These are phyloP conservation scores for Odiellus spinosus DNA, from an alignment of 2,888 invertebrate genomes.

Conservation along the genomic window DNA sequence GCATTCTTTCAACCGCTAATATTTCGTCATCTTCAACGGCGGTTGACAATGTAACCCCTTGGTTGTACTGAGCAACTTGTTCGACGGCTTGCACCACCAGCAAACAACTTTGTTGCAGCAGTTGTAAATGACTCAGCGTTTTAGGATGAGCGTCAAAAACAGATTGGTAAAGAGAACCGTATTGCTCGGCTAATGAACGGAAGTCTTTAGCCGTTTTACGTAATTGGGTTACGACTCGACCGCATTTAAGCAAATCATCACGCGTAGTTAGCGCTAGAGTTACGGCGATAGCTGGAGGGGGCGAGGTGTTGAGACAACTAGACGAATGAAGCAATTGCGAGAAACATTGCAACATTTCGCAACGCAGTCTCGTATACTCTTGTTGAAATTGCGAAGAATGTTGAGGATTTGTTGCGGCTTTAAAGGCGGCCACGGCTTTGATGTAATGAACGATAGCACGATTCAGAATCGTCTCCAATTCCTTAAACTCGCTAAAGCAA, in stretches of 20 bases:
- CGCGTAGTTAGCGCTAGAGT: conserved; percentile 50
- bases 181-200: conserved; percentile 51
- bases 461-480: conserved; percentile 33
- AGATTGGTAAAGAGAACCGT: conserved; percentile 59
- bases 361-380: conserved; percentile 57
- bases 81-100: conserved; percentile 59
- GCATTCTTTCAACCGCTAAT: conserved; percentile 10
- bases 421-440: conserved; percentile 45
- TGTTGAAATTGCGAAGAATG: conserved; percentile 52
- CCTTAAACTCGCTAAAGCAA: conserved; percentile 20
- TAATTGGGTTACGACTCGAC: conserved; percentile 58
- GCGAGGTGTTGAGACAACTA: conserved; percentile 63
- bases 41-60: conserved; percentile 4
- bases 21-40: conserved; percentile 13
- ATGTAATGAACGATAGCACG: conserved; percentile 44
- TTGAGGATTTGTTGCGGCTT: conserved; percentile 49
- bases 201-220: conserved; percentile 57
- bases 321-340: conserved; percentile 51
- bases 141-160: conserved; percentile 72
- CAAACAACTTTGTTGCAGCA: conserved; percentile 62
- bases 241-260: conserved; percentile 60
- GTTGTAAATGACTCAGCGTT: conserved; percentile 53
- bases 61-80: conserved; percentile 39
- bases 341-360: conserved; percentile 51
- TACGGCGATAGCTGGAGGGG: conserved; percentile 79